Percentiles rank a stretch among this genome's conserved stretches.
Conservation (phyloP, 1,140 invertebrate genomes). For the Gonatopus flavifemur region DNA sequence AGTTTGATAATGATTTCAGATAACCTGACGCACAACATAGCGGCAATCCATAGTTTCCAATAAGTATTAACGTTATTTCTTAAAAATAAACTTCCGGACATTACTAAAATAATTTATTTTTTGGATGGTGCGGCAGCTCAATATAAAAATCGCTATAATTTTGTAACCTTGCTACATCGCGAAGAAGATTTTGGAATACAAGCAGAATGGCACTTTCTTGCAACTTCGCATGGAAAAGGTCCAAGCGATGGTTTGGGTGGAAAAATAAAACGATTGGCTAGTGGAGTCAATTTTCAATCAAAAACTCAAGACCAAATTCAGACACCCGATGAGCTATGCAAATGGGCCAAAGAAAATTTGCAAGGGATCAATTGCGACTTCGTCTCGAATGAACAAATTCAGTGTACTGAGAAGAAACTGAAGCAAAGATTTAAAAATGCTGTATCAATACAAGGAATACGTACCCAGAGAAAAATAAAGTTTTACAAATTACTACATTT, state of each 20-base stretch:
- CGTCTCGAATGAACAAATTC: constrained; percentile 6
- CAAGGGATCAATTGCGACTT: constrained; percentile 5
- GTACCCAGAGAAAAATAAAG: no score
- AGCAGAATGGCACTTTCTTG: no score
- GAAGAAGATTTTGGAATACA: no score
- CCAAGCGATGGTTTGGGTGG: constrained; percentile 38
- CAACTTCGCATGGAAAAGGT: constrained; percentile 41
- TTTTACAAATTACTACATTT: no score
- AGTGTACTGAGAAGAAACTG: constrained; percentile 7
- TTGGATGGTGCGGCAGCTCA: constrained; percentile 38
- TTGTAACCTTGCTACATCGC: constrained; percentile 35
- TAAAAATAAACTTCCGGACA: no score
- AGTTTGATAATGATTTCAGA: no score
- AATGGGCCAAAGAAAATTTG: constrained; percentile 5
- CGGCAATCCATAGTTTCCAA: no score
- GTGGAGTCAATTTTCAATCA: not conserved
- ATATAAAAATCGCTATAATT: constrained; percentile 44
- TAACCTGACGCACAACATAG: no score
- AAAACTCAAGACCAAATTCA: not conserved
- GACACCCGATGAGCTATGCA: not conserved
- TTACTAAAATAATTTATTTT: no score
- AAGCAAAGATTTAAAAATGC: constrained; percentile 12
- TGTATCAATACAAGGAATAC: constrained; percentile 9
- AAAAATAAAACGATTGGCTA: constrained; percentile 22
- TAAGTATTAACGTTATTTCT: no score